phyloP scores from a whole-genome alignment of 2,888 invertebrate genomes.

The Melitaea athalia region DNA sequence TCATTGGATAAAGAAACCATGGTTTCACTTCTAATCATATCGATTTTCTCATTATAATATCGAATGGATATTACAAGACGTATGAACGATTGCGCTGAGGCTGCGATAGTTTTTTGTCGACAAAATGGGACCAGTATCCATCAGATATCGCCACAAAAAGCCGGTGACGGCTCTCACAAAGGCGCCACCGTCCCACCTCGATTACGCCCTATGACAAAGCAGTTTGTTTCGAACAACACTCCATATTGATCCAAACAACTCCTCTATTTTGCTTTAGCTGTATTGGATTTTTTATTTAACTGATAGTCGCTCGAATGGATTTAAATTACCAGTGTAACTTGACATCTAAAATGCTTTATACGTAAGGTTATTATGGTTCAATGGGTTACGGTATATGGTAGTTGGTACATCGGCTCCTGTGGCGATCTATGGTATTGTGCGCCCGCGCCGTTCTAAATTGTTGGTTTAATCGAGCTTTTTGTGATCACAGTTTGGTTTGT shows the following conservation, averaged over 20 bases:
- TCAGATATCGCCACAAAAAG: constrained; percentile 79
- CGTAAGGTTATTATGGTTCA: constrained; percentile 17
- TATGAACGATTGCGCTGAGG: constrained; percentile 44
- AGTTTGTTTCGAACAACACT: constrained; percentile 75
- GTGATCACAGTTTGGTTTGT: constrained; percentile 63
- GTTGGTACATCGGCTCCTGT: constrained; percentile 56
- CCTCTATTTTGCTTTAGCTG: constrained; percentile 73
- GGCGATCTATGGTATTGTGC: constrained; percentile 75
- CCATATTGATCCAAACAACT: constrained; percentile 81
- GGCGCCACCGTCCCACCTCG: constrained; percentile 78
- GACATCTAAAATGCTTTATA: constrained; percentile 37
- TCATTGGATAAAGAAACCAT: too few species aligned
- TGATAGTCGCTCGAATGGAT: constrained; percentile 50
- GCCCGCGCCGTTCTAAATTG: constrained; percentile 68
- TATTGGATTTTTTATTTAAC: constrained; percentile 71
- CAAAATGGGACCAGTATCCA: constrained; percentile 80
- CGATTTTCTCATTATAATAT: constrained; percentile 23
- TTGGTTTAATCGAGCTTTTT: constrained; percentile 79
- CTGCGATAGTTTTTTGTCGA: constrained; percentile 66
- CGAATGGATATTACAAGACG: constrained; percentile 39
- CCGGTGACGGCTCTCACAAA: constrained; percentile 75
- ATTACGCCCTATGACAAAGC: constrained; percentile 82
- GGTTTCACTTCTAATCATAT: constrained; percentile 10
- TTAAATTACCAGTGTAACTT: constrained; percentile 49
- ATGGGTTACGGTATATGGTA: constrained; percentile 33